Evolutionary conservation across 2,113 vertebrate genomes (phyloP).

Genomic region (Sisor rabdophorus): DNA sequence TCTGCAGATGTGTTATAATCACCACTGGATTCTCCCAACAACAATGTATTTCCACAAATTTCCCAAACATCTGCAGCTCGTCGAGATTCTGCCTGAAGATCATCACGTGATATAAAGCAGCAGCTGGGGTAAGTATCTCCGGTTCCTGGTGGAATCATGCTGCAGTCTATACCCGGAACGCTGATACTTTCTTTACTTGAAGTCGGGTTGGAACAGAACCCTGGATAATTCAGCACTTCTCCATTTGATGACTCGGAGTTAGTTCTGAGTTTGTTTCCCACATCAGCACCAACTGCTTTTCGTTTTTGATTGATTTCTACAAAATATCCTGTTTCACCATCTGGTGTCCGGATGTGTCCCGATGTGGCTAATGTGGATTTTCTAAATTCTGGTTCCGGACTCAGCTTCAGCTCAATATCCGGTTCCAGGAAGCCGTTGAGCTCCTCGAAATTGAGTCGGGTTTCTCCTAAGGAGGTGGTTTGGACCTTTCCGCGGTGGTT

Average conservation of each 20-base stretch:
- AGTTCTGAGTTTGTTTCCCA: too few species aligned
- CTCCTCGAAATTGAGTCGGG: conserved; percentile 44
- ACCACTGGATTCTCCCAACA: background rate
- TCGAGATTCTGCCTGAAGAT: background rate
- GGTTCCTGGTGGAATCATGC: background rate
- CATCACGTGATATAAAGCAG: background rate
- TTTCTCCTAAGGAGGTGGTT: conserved; percentile 30
- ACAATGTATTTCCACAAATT: background rate
- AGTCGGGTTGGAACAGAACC: background rate
- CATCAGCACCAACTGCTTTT: background rate
- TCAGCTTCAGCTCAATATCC: conserved; percentile 18
- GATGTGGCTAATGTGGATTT: background rate
- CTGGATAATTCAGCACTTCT: background rate
- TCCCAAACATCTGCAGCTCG: conserved; percentile 5
- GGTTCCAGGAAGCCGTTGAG: conserved; percentile 66
- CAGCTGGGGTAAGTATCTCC: background rate
- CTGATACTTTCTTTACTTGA: background rate
- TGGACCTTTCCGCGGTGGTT: conserved; percentile 23
- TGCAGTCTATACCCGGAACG: background rate
- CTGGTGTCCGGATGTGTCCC: background rate
- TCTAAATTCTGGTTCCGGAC: conserved; percentile 23
- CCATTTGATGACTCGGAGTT: background rate
- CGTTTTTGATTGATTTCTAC: background rate
- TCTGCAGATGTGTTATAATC: background rate
- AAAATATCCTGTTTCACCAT: background rate